Evolutionary conservation across 2,888 invertebrate species (phyloP).

Genomic region (Drosophila phalerata): DNA sequence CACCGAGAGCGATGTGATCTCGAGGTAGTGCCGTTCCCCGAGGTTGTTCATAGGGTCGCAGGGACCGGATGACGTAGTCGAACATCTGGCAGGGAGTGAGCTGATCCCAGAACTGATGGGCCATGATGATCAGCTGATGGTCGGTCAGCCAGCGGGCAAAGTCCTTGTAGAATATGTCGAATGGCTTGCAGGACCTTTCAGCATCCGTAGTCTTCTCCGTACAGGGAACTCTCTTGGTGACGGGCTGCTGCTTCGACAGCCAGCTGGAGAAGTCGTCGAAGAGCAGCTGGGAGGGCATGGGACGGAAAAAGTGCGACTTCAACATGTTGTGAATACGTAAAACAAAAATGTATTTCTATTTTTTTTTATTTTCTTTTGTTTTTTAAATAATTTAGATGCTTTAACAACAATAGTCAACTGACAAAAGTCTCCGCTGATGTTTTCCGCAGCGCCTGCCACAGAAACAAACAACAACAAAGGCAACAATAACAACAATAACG

Average conservation of each 20-base stretch:
- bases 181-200: not conserved
- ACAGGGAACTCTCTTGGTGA: not conserved
- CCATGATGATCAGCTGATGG: conserved; percentile 1
- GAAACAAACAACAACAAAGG: not conserved
- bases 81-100: conserved; percentile 10
- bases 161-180: conserved; percentile 4
- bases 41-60: not conserved
- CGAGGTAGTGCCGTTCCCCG: not conserved
- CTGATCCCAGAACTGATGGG: conserved; percentile 10
- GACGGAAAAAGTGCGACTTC: not conserved
- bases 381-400: conserved; percentile 4
- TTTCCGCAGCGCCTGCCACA: not conserved
- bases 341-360: not conserved
- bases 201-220: not conserved
- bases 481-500: conserved; percentile 22
- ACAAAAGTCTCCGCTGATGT: not conserved
- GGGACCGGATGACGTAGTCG: not conserved
- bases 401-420: conserved; percentile 3
- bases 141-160: conserved; percentile 8
- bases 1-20: not conserved
- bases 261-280: conserved; percentile 9
- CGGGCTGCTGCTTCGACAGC: not conserved
- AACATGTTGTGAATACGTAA: not conserved
- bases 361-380: not conserved
- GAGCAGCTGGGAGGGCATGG: conserved; percentile 9